These are phyloP conservation scores for Macroglossus sobrinus DNA, from an alignment of 2,113 vertebrate species.

Conservation along the genomic window DNA sequence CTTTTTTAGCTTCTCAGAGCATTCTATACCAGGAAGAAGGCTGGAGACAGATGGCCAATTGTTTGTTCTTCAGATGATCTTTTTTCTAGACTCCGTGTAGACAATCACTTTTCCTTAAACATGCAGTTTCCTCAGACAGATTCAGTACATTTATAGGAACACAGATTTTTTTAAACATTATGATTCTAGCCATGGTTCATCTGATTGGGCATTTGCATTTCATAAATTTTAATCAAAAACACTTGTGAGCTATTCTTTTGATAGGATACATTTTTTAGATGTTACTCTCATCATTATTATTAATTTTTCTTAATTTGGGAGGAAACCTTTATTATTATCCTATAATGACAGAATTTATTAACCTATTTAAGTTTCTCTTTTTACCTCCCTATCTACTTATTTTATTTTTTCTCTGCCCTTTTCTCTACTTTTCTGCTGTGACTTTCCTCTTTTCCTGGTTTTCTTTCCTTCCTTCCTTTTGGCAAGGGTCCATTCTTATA, in stretches of 20 bases:
- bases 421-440: background rate
- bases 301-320: background rate
- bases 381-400: background rate
- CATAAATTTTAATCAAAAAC: conserved; percentile 39
- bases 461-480: background rate
- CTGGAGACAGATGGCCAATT: background rate
- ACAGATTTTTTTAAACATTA: conserved; percentile 5
- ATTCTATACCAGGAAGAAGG: background rate
- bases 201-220: conserved; percentile 41
- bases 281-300: background rate
- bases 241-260: conserved; percentile 20
- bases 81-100: background rate
- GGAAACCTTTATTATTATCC: background rate
- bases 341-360: background rate
- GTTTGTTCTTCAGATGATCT: conserved; percentile 5
- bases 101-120: conserved; percentile 36
- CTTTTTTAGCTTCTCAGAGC: background rate
- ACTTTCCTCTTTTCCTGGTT: background rate
- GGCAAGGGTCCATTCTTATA: background rate
- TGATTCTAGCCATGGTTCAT: conserved; percentile 44
- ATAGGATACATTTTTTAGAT: background rate
- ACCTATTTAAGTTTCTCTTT: background rate
- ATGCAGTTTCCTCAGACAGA: conserved; percentile 24
- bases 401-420: background rate
- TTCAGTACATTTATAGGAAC: conserved; percentile 32